Percentiles rank a stretch among this genome's conserved stretches.
These are phyloP conservation scores for Lycodopsis pacificus DNA, from an alignment of 2,797 vertebrate species.

Conservation along the genomic window DNA sequence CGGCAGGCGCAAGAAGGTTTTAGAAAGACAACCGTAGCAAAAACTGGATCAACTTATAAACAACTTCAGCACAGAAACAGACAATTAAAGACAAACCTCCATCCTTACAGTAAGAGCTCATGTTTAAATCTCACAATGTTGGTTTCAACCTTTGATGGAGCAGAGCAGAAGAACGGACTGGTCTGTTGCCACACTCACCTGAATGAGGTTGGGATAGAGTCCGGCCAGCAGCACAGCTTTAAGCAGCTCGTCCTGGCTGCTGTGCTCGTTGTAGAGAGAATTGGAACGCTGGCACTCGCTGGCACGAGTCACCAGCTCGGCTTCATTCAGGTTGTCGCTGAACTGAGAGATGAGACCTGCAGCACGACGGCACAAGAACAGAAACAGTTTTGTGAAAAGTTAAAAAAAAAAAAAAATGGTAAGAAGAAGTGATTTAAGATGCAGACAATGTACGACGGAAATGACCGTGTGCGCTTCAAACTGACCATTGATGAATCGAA, in stretches of 20 bases:
- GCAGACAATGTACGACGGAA: not conserved
- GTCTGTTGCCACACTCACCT: slow-evolving; percentile 82
- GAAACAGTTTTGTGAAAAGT: not conserved
- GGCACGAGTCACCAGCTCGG: slow-evolving; percentile 85
- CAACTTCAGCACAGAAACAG: not conserved
- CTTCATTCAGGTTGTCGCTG: slow-evolving; percentile 91
- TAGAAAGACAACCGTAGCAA: not conserved
- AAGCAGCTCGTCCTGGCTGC: slow-evolving; percentile 91
- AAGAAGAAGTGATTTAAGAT: not conserved
- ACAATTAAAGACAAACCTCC: not conserved
- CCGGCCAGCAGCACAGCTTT: slow-evolving; percentile 95
- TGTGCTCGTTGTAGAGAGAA: slow-evolving; percentile 90
- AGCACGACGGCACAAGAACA: not conserved
- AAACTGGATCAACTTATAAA: too few species aligned
- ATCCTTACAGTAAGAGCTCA: not conserved
- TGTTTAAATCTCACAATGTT: not conserved
- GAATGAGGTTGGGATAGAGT: slow-evolving; percentile 96
- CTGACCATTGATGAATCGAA: slow-evolving; percentile 93
- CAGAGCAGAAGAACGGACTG: not conserved
- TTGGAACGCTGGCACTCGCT: slow-evolving; percentile 83
- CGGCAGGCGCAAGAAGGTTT: not conserved
- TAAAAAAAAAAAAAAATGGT: too few species aligned
- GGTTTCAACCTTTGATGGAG: not conserved
- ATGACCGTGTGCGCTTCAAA: not conserved
- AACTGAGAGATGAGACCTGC: slow-evolving; percentile 96